Percentiles rank a stretch among this genome's conserved stretches.
Evolutionary conservation across 2,888 invertebrate species (phyloP).

Genomic region (Pterostichus madidus): DNA sequence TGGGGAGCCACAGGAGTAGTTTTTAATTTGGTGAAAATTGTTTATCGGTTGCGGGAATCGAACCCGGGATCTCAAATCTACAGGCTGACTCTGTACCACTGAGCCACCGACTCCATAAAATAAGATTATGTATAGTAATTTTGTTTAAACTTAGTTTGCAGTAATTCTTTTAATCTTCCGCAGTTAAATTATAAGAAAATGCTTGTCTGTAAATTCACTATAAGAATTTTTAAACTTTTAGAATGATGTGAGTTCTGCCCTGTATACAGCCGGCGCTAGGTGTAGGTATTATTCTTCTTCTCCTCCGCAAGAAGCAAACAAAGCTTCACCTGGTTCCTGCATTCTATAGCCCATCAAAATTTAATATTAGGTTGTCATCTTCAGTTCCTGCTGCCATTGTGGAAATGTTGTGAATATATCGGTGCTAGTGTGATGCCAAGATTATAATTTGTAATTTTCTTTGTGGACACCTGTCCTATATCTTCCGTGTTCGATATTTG

Average conservation of each 20-base stretch:
- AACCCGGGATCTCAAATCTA: too few species aligned
- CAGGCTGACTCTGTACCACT: too few species aligned
- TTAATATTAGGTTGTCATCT: conserved; percentile 43
- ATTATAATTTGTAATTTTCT: conserved; percentile 24
- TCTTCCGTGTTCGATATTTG: neutral
- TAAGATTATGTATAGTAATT: too few species aligned
- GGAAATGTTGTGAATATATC: conserved; percentile 40
- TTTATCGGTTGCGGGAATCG: too few species aligned
- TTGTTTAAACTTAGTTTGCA: too few species aligned
- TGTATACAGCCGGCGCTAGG: conserved; percentile 18
- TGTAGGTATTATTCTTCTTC: conserved; percentile 13
- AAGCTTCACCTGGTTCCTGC: conserved; percentile 40
- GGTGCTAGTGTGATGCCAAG: neutral
- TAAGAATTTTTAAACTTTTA: neutral
- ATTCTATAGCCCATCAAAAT: conserved; percentile 21
- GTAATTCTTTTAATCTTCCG: too few species aligned
- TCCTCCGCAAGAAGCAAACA: neutral
- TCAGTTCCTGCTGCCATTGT: conserved; percentile 24
- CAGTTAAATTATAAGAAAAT: too few species aligned
- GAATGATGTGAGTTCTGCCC: conserved; percentile 3
- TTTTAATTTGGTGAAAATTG: too few species aligned
- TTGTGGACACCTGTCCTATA: conserved; percentile 25
- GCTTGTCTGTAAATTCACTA: too few species aligned
- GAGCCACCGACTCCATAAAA: too few species aligned
- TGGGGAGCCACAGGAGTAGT: too few species aligned